These are phyloP conservation scores for Sebastes vulpes DNA, from an alignment of 2,797 vertebrate genomes.

Conservation along the genomic window DNA sequence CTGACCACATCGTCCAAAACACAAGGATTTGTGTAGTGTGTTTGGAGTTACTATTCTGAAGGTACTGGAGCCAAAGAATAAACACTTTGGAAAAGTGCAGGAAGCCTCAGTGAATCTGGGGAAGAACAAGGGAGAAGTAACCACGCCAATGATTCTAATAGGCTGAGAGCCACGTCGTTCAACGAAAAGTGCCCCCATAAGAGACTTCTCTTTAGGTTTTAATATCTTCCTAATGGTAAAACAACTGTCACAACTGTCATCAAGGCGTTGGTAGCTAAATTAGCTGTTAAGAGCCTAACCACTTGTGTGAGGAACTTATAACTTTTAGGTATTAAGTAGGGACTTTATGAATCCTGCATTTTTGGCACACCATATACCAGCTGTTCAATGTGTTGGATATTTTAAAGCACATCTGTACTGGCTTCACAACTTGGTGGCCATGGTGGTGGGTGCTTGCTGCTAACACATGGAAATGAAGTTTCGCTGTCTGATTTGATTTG, in stretches of 20 bases:
- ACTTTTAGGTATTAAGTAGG: neutral
- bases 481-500: conserved; percentile 16
- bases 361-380: neutral
- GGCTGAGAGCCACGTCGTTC: neutral
- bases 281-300: neutral
- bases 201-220: neutral
- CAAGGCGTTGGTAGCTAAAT: neutral
- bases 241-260: neutral
- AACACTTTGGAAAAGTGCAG: neutral
- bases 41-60: neutral
- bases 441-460: neutral
- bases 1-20: neutral
- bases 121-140: neutral
- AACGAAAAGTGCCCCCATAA: neutral
- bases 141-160: neutral
- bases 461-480: neutral
- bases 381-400: neutral
- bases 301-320: neutral
- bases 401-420: neutral
- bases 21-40: neutral
- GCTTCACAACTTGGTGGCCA: neutral
- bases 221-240: neutral
- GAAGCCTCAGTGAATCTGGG: neutral
- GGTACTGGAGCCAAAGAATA: neutral
- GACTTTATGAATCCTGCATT: neutral